These are phyloP conservation scores for Zaprionus gabonicus DNA, from an alignment of 1,140 invertebrate species.

Conservation along the genomic window DNA sequence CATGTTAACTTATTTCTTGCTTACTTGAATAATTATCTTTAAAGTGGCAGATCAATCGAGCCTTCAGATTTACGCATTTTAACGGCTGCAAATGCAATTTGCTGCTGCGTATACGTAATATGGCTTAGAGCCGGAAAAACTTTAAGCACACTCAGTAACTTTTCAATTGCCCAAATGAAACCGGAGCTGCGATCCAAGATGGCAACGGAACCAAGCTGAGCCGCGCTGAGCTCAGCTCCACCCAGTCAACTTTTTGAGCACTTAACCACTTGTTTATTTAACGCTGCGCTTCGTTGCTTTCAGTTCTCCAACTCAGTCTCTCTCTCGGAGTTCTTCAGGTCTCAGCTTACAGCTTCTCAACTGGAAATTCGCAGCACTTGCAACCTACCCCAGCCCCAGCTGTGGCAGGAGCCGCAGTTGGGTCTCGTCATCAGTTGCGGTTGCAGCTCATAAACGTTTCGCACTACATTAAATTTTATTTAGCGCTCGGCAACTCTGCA, in stretches of 20 bases:
- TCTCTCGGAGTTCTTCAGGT: constrained; percentile 4
- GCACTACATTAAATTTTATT: constrained; percentile 83
- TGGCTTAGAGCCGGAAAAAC: constrained; percentile 20
- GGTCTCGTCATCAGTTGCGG: constrained; percentile 59
- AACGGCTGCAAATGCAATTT: constrained; percentile 37
- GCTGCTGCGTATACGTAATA: constrained; percentile 56
- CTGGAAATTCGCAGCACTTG: constrained; percentile 15
- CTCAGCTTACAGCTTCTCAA: constrained; percentile 40
- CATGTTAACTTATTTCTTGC: too few relatives aligned
- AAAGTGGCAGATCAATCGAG: neutral
- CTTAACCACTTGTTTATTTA: constrained; percentile 80
- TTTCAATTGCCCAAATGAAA: constrained; percentile 71
- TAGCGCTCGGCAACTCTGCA: constrained; percentile 34
- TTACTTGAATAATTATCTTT: too few relatives aligned
- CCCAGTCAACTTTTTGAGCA: constrained; percentile 65
- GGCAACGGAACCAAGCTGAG: constrained; percentile 16
- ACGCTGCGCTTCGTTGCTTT: constrained; percentile 70
- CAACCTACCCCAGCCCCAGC: neutral
- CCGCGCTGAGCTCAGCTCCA: constrained; percentile 20
- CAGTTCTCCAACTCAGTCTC: constrained; percentile 9
- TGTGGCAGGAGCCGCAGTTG: neutral
- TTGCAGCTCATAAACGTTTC: constrained; percentile 82
- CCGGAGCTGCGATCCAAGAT: constrained; percentile 21
- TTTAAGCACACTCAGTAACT: constrained; percentile 48
- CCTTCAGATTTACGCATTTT: constrained; percentile 1